A percentile compares a stretch with the other conserved stretches of the same genome.
Conservation (phyloP, 2,113 vertebrate species). For the Prunella himalayana region DNA sequence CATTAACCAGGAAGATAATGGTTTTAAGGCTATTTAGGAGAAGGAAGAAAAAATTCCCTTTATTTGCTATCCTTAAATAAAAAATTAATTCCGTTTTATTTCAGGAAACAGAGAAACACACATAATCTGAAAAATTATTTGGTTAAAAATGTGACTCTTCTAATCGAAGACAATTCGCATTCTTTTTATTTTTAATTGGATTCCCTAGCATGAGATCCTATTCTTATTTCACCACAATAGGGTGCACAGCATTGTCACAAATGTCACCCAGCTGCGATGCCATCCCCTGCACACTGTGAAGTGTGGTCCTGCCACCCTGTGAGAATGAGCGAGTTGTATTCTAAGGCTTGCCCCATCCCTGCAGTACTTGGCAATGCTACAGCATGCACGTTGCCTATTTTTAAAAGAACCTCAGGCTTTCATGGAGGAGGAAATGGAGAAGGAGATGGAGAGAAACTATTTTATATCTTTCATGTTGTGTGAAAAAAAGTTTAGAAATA, state of each 20-base stretch:
- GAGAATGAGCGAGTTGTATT: not conserved
- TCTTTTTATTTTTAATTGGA: not conserved
- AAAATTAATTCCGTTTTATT: not conserved
- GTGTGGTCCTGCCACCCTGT: not conserved
- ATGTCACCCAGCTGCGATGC: not conserved
- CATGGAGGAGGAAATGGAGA: not conserved
- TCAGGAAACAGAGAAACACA: not conserved
- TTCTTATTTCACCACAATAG: not conserved
- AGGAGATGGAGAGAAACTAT: not conserved
- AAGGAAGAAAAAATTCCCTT: not conserved
- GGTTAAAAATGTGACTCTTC: not conserved
- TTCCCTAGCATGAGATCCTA: not conserved
- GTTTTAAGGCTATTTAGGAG: not conserved
- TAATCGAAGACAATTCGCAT: not conserved
- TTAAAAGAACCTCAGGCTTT: not conserved
- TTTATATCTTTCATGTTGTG: not conserved
- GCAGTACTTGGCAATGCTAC: not conserved
- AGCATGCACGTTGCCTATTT: accelerated
- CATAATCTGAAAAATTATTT: not conserved
- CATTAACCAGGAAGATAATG: not conserved
- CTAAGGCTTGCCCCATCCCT: not conserved
- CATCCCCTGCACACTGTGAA: not conserved
- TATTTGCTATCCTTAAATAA: not conserved
- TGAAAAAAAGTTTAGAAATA: not conserved
- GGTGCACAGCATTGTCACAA: not conserved